Evolutionary conservation across 2,888 invertebrate genomes (phyloP).

Genomic region (Venusia cambrica): DNA sequence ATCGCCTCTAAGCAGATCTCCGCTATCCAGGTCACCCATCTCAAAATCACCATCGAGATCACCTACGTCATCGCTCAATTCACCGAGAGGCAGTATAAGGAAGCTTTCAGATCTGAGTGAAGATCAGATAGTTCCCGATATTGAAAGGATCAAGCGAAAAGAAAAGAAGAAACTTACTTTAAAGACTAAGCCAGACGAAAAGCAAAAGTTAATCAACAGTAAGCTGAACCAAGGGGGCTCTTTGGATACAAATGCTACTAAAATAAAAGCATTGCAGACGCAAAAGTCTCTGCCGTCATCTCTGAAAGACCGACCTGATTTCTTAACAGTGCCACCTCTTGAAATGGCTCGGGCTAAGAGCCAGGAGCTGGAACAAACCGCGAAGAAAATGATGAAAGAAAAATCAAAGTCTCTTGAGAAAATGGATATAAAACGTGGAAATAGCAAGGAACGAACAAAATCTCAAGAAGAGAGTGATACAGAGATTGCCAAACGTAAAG

Average conservation of each 20-base stretch:
- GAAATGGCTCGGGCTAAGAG: slow-evolving; percentile 82
- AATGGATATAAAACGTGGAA: slow-evolving; percentile 79
- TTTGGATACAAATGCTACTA: slow-evolving; percentile 70
- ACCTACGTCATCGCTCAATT: slow-evolving; percentile 76
- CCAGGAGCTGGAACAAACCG: slow-evolving; percentile 80
- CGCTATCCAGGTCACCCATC: slow-evolving; percentile 70
- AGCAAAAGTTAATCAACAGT: slow-evolving; percentile 51
- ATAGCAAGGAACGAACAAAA: slow-evolving; percentile 84
- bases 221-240: slow-evolving; percentile 76
- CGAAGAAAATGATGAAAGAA: slow-evolving; percentile 81
- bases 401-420: slow-evolving; percentile 86
- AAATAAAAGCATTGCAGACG: slow-evolving; percentile 69
- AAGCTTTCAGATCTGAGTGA: slow-evolving; percentile 76
- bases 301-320: slow-evolving; percentile 74
- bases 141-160: slow-evolving; percentile 73
- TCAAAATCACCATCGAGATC: slow-evolving; percentile 77
- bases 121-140: slow-evolving; percentile 75
- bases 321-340: slow-evolving; percentile 75
- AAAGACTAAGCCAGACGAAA: slow-evolving; percentile 71
- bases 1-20: slow-evolving; percentile 72
- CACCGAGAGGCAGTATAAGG: slow-evolving; percentile 73
- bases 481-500: slow-evolving; percentile 86
- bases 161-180: slow-evolving; percentile 71
- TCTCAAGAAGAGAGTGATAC: slow-evolving; percentile 88
- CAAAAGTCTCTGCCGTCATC: slow-evolving; percentile 81